Evolutionary conservation across 2,113 vertebrate species (phyloP).

Genomic region (Daboia siamensis): DNA sequence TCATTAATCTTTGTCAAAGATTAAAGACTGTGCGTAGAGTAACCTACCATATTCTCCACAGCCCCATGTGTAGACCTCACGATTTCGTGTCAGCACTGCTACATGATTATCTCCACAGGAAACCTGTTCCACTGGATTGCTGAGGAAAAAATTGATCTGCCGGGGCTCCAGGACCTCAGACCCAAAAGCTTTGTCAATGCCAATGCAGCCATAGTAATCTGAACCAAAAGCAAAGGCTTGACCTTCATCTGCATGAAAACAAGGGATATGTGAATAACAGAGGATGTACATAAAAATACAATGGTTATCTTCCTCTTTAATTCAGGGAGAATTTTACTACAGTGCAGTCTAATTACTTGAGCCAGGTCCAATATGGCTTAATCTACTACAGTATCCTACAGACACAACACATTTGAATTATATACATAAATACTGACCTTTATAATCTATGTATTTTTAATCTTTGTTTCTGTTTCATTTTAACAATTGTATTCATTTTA

Average conservation of each 20-base stretch:
- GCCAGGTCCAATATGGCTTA: background rate
- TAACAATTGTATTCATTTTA: background rate
- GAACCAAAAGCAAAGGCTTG: constrained; percentile 97
- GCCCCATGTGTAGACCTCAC: constrained; percentile 92
- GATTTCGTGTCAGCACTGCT: constrained; percentile 84
- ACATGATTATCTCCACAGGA: constrained; percentile 97
- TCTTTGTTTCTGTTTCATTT: background rate
- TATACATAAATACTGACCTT: background rate
- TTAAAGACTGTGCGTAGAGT: background rate
- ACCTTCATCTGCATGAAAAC: constrained; percentile 83
- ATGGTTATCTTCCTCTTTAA: background rate
- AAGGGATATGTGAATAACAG: constrained; percentile 35
- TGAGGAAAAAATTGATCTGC: constrained; percentile 88
- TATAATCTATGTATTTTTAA: background rate
- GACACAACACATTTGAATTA: background rate
- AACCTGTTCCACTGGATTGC: constrained; percentile 85
- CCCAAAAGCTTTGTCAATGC: constrained; percentile 78
- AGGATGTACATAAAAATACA: background rate
- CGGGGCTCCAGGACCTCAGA: constrained; percentile 86
- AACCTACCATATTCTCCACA: constrained; percentile 91
- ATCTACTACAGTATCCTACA: background rate
- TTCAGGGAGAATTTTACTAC: background rate
- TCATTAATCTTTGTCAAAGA: background rate
- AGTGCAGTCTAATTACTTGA: background rate
- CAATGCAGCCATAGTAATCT: constrained; percentile 97